Evolutionary conservation across 2,797 vertebrate species (phyloP), one percentile per base, ranked within the genome.

Genomic region (Sebastes hopkinsi): DNA sequence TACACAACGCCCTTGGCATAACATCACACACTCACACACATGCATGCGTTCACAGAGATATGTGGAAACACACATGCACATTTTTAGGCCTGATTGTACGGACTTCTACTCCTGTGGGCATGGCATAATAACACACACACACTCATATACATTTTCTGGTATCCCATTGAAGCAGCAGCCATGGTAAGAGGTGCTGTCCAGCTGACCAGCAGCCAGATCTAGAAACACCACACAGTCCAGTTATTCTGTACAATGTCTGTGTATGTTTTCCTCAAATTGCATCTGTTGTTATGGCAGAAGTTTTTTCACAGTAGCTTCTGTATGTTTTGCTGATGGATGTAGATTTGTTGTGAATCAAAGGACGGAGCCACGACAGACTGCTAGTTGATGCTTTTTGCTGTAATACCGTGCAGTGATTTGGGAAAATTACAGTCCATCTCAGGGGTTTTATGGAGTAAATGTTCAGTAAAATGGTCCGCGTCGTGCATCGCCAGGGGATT

Each of bases 1-100:
- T 87, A 90, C 88, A 86, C 89, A 87, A 78, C 6, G 84, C 92
- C 90, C 67, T 78, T 87, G 89, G 92, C 92, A 54, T 70, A 82
- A 85, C 78, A 87, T 81, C 79, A 79, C 66, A 72, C 67, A 86
- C 69, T 72, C 55, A 36, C 52, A 54, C 52, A 54, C 32, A 82
- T 32, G n/a, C 70, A 77, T 67, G 59, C 50, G 62, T 82, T 79
- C 83, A 79, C 38, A 67, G 65, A 83, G 70, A 91, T 77, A 86
- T 85, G 79, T 46, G 69, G 46, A 75, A 77, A 75, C 61, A 66
- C 71, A 61, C 73, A 61, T 61, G 38, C 69, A 81, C 82, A 89
- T 90, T 89, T 88, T 73, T 30, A 69, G 82, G 73, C 81, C 66
- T 66, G 81, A 83, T 80, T 81, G 78, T 72, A 67, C 12, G 23